Evolutionary conservation across 2,113 vertebrate genomes (phyloP).

Genomic region (Sinosuthora webbiana): DNA sequence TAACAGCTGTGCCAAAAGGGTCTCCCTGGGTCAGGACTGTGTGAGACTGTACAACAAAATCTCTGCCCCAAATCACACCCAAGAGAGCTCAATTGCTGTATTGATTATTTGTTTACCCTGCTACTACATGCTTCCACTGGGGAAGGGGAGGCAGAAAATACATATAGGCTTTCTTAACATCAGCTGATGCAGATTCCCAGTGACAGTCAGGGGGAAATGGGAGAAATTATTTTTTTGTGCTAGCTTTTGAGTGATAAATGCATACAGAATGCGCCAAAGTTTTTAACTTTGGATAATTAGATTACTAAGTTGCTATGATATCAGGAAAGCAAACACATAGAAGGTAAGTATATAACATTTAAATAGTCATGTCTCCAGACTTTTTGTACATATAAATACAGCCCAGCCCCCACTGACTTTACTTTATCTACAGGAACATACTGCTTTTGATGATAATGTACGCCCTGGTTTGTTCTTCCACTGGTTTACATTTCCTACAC

Average conservation of each 20-base stretch:
- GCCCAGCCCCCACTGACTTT: not conserved
- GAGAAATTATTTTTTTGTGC: not conserved
- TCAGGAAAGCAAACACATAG: not conserved
- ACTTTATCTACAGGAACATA: not conserved
- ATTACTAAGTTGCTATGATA: not conserved
- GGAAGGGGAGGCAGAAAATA: not conserved
- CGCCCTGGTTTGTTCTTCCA: constrained; percentile 23
- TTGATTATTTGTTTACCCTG: not conserved
- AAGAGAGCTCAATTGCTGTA: not conserved
- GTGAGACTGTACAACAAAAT: not conserved
- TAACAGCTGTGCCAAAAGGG: not conserved
- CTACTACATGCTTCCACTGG: not conserved
- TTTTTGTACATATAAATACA: not conserved
- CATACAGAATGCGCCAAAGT: not conserved
- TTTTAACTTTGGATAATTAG: not conserved
- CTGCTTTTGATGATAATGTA: constrained; percentile 6
- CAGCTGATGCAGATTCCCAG: not conserved
- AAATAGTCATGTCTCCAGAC: not conserved
- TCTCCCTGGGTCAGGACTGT: not conserved
- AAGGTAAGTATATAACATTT: not conserved
- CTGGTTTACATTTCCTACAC: not conserved
- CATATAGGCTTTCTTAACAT: not conserved
- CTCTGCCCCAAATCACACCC: not conserved
- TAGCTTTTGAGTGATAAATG: not conserved
- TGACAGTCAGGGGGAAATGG: not conserved